phyloP scores from a whole-genome alignment of 2,113 vertebrate genomes.

The Leptodactylus fuscus region DNA sequence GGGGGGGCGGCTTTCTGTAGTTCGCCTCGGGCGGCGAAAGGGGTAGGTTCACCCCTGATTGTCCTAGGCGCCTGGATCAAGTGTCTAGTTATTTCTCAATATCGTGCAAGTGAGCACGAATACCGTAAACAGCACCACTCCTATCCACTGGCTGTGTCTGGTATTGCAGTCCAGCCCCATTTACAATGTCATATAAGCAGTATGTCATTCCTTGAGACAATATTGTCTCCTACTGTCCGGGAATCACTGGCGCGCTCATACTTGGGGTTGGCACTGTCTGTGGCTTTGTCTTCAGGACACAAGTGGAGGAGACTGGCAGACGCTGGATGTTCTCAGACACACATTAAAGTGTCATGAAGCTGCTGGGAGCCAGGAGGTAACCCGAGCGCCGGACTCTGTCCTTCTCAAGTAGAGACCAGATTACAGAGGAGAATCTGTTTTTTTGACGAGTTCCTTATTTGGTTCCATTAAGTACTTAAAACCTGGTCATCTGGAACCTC shows the following conservation, averaged over 20 bases:
- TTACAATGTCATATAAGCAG: no score
- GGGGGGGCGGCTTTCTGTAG: no score
- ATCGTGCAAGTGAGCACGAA: no score
- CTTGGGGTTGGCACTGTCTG: background rate
- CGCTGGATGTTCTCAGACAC: background rate
- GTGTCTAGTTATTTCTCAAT: no score
- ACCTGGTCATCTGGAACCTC: constrained; percentile 20
- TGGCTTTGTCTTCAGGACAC: background rate
- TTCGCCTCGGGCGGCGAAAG: no score
- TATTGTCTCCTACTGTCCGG: no score
- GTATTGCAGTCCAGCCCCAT: no score
- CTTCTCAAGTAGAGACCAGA: constrained; percentile 20
- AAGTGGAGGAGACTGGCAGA: background rate
- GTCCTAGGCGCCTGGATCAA: no score
- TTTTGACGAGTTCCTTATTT: background rate
- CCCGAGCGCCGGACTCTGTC: background rate
- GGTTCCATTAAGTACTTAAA: constrained; percentile 41
- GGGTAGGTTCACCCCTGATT: no score
- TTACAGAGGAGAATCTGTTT: background rate
- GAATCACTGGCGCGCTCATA: background rate
- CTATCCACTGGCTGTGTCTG: no score
- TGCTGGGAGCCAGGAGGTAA: constrained; percentile 6
- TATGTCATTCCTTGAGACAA: no score
- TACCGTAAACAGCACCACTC: no score
- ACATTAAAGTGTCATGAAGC: constrained; percentile 50